Base-by-base conservation (phyloP, 1,140 invertebrate species). In the Monochamus saltuarius region DNA sequence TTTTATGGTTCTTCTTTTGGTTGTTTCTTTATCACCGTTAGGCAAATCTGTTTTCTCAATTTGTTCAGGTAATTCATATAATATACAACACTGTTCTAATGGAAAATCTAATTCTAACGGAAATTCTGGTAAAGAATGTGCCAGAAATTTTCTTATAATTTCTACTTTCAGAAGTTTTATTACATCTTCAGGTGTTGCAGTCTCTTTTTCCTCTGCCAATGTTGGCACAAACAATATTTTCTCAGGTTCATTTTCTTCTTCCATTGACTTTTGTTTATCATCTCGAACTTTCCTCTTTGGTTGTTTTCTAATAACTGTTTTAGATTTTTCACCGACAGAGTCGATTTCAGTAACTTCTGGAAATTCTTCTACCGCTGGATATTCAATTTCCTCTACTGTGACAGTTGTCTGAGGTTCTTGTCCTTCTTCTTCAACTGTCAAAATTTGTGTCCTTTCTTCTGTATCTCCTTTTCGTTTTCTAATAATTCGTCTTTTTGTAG, bases 351-450 rank as follows among this genome's bases (percentile, higher is more conserved):
- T 46, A 34, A 62, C 62, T 45, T 59, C 39, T 7, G 63, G 60
- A 14, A 64, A 17, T 60, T 67, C 64, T 14, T 53, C 49, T 39
- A 65, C 39, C 19, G 17, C 36, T 1, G 50, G 62, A 22, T 8
- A 35, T 36, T 34, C 38, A 9, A 39, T 13, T 36, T 65, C 39
- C 10, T 69, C 65, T 46, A 73, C 56, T 14, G 79, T 80, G 52
- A 79, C 73, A 11, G 66, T 74, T 7, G 67, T 74, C 17, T 77
- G 57, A 16, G 77, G 73, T 42, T 69, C 57, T 61, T 78, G 72
- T 45, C 75, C 74, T 54, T 79, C 77, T 68, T 80, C 76, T 71
- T 80, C 74, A 47, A 79, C 66, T 14, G 79, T 79, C n/a, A 76
- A 75, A 53, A 79, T 77, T 70, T 80, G 76, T 7, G 75, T 79